Evolutionary conservation across 2,888 invertebrate species (phyloP).

Genomic region (Laspeyria flexula): DNA sequence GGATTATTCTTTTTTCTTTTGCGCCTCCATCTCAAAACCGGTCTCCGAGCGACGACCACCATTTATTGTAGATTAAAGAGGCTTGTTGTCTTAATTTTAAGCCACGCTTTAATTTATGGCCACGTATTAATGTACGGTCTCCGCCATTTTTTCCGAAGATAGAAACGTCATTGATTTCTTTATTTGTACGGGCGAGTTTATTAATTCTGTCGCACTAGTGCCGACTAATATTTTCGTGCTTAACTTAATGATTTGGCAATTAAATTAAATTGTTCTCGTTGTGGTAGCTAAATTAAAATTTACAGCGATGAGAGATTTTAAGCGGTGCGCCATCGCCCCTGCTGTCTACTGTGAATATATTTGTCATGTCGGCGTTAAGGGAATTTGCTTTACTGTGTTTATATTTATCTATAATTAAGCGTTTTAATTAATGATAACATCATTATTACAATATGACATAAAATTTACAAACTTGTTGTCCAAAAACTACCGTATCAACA

Average conservation of each 20-base stretch:
- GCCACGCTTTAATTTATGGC: constrained; percentile 83
- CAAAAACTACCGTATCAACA: constrained; percentile 34
- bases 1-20: constrained; percentile 84
- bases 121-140: constrained; percentile 79
- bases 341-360: constrained; percentile 49
- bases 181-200: constrained; percentile 65
- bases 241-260: constrained; percentile 86
- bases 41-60: constrained; percentile 81
- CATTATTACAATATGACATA: constrained; percentile 19
- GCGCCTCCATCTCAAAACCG: constrained; percentile 83
- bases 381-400: constrained; percentile 50
- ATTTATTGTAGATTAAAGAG: constrained; percentile 87
- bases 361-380: constrained; percentile 58
- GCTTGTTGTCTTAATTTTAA: constrained; percentile 87
- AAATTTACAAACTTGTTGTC: constrained; percentile 19
- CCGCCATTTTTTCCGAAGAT: constrained; percentile 78
- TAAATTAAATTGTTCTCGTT: constrained; percentile 84
- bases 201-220: constrained; percentile 78
- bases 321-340: constrained; percentile 57
- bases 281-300: constrained; percentile 84
- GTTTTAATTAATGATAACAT: constrained; percentile 35
- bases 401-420: constrained; percentile 42
- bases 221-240: constrained; percentile 82
- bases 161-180: constrained; percentile 80
- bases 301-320: constrained; percentile 75